Evolutionary conservation across 1,140 invertebrate genomes (phyloP).

Genomic region (Macrotrachela quadricornifera): DNA sequence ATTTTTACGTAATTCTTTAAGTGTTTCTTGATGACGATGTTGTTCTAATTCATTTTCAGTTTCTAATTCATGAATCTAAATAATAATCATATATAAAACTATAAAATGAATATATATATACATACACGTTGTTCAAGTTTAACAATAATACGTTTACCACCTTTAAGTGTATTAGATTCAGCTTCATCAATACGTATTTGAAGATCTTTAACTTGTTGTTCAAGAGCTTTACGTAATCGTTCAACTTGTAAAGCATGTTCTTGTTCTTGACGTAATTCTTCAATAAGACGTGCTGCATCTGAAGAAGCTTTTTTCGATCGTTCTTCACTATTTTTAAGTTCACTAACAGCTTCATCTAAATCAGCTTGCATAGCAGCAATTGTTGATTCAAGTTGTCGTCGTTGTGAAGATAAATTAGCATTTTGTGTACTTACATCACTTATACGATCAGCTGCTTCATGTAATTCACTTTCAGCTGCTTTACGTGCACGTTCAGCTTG

Average conservation of each 20-base stretch:
- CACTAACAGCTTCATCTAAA: constrained; percentile 22
- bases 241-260: constrained; percentile 86
- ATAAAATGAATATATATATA: neutral
- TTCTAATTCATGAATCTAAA: constrained; percentile 51
- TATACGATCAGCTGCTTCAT: constrained; percentile 84
- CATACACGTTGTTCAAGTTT: constrained; percentile 36
- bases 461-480: constrained; percentile 79
- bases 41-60: constrained; percentile 92
- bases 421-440: constrained; percentile 80
- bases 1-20: constrained; percentile 49
- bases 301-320: constrained; percentile 66
- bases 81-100: neutral
- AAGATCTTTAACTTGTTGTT: constrained; percentile 91
- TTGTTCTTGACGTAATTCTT: constrained; percentile 62
- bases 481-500: constrained; percentile 76
- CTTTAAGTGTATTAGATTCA: constrained; percentile 84
- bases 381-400: constrained; percentile 94
- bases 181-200: constrained; percentile 84
- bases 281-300: constrained; percentile 82
- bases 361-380: constrained; percentile 71
- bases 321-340: constrained; percentile 83
- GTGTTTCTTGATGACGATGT: constrained; percentile 60
- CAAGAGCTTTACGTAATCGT: constrained; percentile 85
- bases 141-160: constrained; percentile 58
- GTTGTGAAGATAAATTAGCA: constrained; percentile 68